phyloP scores from a whole-genome alignment of 2,888 invertebrate genomes.

The Toxonevra muliebris region DNA sequence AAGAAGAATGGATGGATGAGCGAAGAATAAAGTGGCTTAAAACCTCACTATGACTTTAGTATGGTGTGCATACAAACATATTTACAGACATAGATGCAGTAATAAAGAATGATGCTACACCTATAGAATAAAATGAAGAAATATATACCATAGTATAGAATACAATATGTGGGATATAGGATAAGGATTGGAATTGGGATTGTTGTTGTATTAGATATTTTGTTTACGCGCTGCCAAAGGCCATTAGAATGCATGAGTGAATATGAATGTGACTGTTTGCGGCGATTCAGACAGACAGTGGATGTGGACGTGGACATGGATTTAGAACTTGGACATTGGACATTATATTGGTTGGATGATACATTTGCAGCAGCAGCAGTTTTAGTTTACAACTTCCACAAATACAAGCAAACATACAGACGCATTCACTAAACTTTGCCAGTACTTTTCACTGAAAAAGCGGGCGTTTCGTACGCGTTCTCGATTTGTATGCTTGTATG shows the following conservation, averaged over 20 bases:
- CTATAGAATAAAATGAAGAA: background rate
- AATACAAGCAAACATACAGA: constrained; percentile 3
- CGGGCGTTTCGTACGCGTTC: background rate
- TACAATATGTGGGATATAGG: background rate
- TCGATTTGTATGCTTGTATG: constrained; percentile 6
- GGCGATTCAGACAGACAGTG: background rate
- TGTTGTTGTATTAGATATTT: constrained; percentile 24
- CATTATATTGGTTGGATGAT: no score
- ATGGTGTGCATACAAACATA: no score
- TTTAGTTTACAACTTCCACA: background rate
- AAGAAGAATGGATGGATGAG: no score
- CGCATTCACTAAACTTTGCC: background rate
- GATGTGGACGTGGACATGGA: background rate
- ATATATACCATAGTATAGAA: background rate
- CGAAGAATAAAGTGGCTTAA: no score
- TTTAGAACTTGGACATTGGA: no score
- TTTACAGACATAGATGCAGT: no score
- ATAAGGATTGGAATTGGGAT: background rate
- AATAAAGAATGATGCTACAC: no score
- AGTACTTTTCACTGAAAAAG: no score
- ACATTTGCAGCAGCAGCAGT: background rate
- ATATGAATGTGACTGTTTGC: background rate
- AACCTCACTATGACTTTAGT: no score
- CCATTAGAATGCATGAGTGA: constrained; percentile 24
- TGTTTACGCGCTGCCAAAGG: constrained; percentile 34